A percentile compares a stretch with the other conserved stretches of the same genome.
These are phyloP conservation scores for Anisognathus igniventris DNA, from an alignment of 2,797 vertebrate species.

Conservation along the genomic window DNA sequence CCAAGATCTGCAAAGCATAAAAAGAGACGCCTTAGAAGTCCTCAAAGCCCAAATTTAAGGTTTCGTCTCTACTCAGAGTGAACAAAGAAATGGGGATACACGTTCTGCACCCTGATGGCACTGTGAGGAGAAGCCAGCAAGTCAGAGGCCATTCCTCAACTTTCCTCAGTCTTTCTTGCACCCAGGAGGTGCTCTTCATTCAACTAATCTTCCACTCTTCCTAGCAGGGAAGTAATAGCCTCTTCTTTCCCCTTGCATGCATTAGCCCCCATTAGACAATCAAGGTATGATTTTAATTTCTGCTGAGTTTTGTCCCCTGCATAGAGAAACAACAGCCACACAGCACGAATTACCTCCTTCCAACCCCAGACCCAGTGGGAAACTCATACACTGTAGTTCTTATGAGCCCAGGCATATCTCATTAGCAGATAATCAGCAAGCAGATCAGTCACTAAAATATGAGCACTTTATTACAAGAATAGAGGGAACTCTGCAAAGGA, in stretches of 20 bases:
- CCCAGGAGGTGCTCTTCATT: neutral
- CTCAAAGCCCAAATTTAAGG: neutral
- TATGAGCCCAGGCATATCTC: neutral
- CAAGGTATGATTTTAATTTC: neutral
- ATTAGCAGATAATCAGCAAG: neutral
- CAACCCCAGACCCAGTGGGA: neutral
- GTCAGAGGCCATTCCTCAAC: neutral
- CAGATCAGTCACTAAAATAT: neutral
- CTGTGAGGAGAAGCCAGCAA: neutral
- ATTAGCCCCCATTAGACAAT: neutral
- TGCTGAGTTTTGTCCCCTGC: neutral
- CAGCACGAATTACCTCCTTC: neutral
- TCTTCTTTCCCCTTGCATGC: neutral
- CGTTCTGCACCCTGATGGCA: fast-evolving
- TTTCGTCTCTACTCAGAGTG: neutral
- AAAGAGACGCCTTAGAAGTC: neutral
- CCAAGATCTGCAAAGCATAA: neutral
- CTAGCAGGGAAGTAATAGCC: neutral
- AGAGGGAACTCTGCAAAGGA: neutral
- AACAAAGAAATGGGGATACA: neutral
- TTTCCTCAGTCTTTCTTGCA: neutral
- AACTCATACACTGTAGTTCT: neutral
- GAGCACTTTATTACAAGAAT: neutral
- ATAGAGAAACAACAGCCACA: neutral
- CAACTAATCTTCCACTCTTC: neutral